Evolutionary conservation across 2,113 vertebrate genomes (phyloP).

Genomic region (Hepsetus odoe): DNA sequence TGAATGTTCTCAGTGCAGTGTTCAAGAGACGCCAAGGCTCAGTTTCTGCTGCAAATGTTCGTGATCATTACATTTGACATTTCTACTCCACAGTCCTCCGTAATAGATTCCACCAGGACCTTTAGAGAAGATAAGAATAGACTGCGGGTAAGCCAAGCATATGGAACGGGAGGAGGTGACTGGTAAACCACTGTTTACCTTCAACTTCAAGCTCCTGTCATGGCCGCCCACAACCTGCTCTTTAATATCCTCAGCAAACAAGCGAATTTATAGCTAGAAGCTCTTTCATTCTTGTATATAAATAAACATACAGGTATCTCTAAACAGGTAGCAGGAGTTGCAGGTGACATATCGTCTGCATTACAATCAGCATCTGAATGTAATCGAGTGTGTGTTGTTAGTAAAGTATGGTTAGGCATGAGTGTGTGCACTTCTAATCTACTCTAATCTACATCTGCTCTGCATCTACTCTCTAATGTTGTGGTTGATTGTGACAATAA

Average conservation of each 20-base stretch:
- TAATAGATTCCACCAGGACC: background rate
- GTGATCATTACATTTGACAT: background rate
- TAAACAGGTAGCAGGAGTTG: background rate
- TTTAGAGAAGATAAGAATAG: background rate
- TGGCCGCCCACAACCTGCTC: background rate
- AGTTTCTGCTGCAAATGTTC: background rate
- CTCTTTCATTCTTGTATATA: background rate
- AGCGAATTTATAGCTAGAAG: background rate
- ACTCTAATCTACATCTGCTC: no score
- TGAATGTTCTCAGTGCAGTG: background rate
- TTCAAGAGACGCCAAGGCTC: background rate
- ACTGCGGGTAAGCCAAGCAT: background rate
- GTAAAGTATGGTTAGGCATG: no score
- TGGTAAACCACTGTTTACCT: slow-evolving; percentile 14
- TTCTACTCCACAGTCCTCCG: background rate
- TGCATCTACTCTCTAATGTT: no score
- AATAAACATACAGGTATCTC: background rate
- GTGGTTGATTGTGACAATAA: no score
- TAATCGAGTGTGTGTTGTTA: no score
- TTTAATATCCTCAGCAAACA: slow-evolving; percentile 40
- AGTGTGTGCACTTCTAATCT: no score
- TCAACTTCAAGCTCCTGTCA: slow-evolving; percentile 2
- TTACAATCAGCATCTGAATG: no score
- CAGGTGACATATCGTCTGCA: background rate
- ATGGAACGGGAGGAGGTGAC: background rate